phyloP scores from a whole-genome alignment of 2,888 invertebrate genomes.

The Epinotia bilunana region DNA sequence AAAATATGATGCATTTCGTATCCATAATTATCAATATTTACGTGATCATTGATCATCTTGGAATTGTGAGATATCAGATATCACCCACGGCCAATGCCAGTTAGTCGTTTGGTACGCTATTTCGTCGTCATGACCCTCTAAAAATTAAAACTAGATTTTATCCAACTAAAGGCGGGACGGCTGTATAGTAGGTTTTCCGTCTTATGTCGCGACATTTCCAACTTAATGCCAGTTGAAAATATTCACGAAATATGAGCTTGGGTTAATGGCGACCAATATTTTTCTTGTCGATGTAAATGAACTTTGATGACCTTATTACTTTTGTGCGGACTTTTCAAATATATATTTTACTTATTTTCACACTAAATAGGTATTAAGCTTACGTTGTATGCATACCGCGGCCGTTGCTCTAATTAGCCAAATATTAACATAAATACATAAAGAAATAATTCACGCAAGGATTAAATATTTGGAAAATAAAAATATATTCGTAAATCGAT shows the following conservation, averaged over 20 bases:
- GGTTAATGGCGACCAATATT: neutral
- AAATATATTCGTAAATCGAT: no score
- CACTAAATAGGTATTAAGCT: neutral
- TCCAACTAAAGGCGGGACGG: no score
- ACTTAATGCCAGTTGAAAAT: constrained; percentile 5
- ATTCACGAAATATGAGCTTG: constrained; percentile 15
- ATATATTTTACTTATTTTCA: neutral
- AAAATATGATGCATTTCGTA: no score
- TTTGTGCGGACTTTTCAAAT: neutral
- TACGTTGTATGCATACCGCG: neutral
- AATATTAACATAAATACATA: neutral
- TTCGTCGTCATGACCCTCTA: no score
- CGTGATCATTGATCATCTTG: no score
- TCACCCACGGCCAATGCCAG: no score
- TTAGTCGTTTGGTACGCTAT: neutral
- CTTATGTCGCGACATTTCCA: constrained; percentile 8
- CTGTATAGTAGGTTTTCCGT: neutral
- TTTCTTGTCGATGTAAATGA: constrained; percentile 12
- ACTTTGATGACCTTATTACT: constrained; percentile 18
- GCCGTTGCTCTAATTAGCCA: neutral
- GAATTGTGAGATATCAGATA: no score
- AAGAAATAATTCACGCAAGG: neutral
- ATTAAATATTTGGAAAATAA: no score
- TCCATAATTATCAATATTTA: no score
- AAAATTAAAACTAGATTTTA: no score